phyloP scores from a whole-genome alignment of 2,113 vertebrate genomes.

The Opisthocomus hoazin region DNA sequence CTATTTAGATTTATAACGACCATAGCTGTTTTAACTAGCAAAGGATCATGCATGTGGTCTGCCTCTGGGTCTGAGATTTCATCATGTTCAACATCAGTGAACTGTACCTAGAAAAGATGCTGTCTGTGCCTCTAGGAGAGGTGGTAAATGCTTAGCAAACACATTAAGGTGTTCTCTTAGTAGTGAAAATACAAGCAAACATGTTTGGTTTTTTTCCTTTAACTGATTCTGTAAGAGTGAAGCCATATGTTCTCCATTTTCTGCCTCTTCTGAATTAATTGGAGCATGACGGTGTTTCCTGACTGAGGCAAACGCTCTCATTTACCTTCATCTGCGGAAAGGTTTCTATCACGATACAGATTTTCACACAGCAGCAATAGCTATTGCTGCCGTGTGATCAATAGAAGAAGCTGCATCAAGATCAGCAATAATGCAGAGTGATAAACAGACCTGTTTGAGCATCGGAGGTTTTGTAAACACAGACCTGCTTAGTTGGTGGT shows the following conservation, averaged over 20 bases:
- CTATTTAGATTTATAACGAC: neutral
- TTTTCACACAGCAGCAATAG: neutral
- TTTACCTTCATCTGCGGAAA: neutral
- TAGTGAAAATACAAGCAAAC: neutral
- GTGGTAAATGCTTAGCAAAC: neutral
- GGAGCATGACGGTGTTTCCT: constrained; percentile 19
- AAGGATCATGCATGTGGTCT: neutral
- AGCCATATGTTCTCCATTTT: constrained; percentile 26
- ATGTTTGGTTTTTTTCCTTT: neutral
- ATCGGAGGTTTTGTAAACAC: neutral
- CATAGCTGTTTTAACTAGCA: neutral
- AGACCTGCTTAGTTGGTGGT: neutral
- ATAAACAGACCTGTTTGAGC: neutral
- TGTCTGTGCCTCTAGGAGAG: neutral
- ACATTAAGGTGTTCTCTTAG: neutral
- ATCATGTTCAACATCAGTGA: neutral
- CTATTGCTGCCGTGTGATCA: neutral
- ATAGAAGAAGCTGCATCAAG: neutral
- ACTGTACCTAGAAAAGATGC: neutral
- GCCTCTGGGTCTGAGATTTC: neutral
- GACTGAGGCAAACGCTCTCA: constrained; percentile 5
- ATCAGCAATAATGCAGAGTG: neutral
- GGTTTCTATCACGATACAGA: neutral
- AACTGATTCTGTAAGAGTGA: neutral
- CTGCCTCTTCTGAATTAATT: constrained; percentile 42